Evolutionary conservation across 2,888 invertebrate genomes (phyloP), one percentile per base, ranked within the genome.

Genomic region (Ischnura elegans): DNA sequence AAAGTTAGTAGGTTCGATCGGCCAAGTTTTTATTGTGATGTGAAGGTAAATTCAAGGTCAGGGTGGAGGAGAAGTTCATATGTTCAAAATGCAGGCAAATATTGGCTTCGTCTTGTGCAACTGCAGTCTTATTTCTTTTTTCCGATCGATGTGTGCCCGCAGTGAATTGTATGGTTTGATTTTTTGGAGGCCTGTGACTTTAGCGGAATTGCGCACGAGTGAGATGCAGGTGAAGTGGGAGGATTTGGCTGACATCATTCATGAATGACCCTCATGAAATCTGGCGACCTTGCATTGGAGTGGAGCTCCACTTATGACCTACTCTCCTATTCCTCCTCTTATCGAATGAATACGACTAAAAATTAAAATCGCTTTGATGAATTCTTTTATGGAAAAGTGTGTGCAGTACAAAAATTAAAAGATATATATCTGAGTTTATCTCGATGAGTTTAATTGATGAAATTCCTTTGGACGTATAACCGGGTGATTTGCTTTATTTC

Each of bases 121-220:
- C 76, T 76, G 76, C 76, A 76, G 76, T 76, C 76, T 76, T 76
- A 6, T 76, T 76, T 76, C 36, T 13, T 76, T n/a, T 76, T 16
- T 36, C 76, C 76, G 76, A 76, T 76, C 76, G 36, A 76, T 76
- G 76, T 76, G 76, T 8, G 36, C 76, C 76, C 76, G 76, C 36
- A 36, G 76, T 76, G 36, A 36, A 76, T 36, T 76, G 29, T 76
- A 76, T 76, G 76, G 36, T 29, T 36, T n/a, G 76, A 36, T 36
- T 76, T 36, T 76, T 5, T 29, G 36, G 36, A 76, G 76, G 76
- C 2, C 76, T 76, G 76, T 76, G 29, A 10, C 36, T 76, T n/a
- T 36, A 76, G 36, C n/a, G 76, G 36, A 36, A 36, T 76, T 76
- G 76, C 76, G 76, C 76, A 76, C 76, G 76, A 13, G 36, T 29